Percentiles rank a stretch among this genome's conserved stretches.
Conservation (phyloP, 2,888 invertebrate species). For the Malacosoma neustria region DNA sequence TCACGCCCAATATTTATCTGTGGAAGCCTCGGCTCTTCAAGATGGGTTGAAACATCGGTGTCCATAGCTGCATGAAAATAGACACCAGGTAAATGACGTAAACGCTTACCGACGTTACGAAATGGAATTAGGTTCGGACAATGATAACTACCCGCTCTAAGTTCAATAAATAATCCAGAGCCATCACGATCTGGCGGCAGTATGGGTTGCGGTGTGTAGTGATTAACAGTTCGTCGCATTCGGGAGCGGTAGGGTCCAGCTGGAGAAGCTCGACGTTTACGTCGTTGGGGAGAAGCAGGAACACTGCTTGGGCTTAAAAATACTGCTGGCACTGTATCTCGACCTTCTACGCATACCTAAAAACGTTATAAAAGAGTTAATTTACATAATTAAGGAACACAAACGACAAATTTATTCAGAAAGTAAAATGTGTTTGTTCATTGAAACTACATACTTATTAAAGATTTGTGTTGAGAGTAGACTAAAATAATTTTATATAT, state of each 20-base stretch:
- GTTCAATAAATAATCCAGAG: constrained; percentile 84
- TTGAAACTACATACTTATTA: too few species aligned
- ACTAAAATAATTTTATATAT: too few species aligned
- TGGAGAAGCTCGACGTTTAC: constrained; percentile 78
- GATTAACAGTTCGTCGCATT: constrained; percentile 62
- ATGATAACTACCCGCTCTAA: constrained; percentile 52
- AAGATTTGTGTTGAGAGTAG: too few species aligned
- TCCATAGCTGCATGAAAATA: constrained; percentile 24
- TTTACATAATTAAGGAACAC: too few species aligned
- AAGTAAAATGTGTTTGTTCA: too few species aligned
- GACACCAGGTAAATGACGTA: too few species aligned
- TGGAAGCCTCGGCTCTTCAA: constrained; percentile 71
- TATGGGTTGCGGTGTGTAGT: constrained; percentile 95
- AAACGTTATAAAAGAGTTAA: constrained; percentile 3
- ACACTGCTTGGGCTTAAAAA: constrained; percentile 86
- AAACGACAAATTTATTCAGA: too few species aligned
- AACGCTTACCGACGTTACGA: too few species aligned
- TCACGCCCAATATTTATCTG: constrained; percentile 91
- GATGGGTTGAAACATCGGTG: constrained; percentile 40
- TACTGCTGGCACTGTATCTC: constrained; percentile 82
- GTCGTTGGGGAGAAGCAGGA: constrained; percentile 78
- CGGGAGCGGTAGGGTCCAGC: constrained; percentile 71
- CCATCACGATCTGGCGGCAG: constrained; percentile 93
- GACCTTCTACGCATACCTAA: constrained; percentile 73
- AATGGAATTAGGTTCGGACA: too few species aligned